A percentile compares a stretch with the other conserved stretches of the same genome.
Conservation (phyloP, 1,140 invertebrate species). For the Musca vetustissima region DNA sequence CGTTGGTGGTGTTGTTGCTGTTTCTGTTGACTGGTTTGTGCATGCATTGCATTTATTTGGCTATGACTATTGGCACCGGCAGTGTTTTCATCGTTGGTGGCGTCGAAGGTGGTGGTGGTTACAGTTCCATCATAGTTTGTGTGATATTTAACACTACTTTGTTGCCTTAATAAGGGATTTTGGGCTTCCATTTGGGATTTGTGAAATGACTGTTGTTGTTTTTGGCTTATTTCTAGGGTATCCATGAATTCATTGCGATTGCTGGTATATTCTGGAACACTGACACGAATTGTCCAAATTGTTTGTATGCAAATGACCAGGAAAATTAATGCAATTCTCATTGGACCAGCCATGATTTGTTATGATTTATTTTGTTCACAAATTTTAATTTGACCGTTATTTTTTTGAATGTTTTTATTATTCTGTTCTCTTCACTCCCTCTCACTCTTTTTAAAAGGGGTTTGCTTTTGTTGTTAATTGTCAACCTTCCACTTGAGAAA, state of each 20-base stretch:
- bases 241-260: too few species aligned
- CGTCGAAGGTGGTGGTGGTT: background rate
- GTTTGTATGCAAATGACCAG: too few species aligned
- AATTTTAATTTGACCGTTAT: too few species aligned
- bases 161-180: conserved; percentile 10
- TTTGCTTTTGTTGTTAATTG: conserved; percentile 5
- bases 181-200: background rate
- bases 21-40: background rate
- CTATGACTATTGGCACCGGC: background rate
- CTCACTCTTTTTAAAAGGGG: background rate
- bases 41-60: background rate
- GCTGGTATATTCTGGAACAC: too few species aligned
- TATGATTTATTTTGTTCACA: too few species aligned
- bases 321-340: too few species aligned
- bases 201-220: background rate
- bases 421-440: too few species aligned
- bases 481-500: background rate
- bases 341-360: too few species aligned
- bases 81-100: background rate
- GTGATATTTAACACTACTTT: background rate
- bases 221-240: background rate
- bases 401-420: too few species aligned
- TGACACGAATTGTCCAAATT: too few species aligned
- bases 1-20: too few species aligned
- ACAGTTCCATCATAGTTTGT: background rate